These are phyloP conservation scores for Henricia sp. DNA, from an alignment of 53 echinoderm and acorn worm genomes.

Conservation along the genomic window DNA sequence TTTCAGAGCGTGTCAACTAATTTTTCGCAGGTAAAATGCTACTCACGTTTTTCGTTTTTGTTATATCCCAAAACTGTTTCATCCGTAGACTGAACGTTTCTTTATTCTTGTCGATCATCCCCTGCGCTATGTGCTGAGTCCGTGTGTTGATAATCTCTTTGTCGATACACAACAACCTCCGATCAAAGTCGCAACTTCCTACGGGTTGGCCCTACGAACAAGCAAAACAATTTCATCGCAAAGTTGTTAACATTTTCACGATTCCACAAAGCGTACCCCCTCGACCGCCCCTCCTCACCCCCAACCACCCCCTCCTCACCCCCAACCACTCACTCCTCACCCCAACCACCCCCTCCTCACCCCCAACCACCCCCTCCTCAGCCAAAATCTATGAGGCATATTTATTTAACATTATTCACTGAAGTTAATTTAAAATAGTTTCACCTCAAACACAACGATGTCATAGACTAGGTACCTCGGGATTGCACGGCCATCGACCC, in stretches of 20 bases:
- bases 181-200: slow-evolving; percentile 86
- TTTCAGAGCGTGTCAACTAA: too few relatives aligned
- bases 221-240: neutral
- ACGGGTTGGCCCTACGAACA: slow-evolving; percentile 83
- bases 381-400: too few relatives aligned
- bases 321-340: too few relatives aligned
- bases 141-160: slow-evolving; percentile 86
- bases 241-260: neutral
- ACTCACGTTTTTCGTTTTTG: slow-evolving; percentile 79
- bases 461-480: slow-evolving; percentile 94
- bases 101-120: slow-evolving; percentile 74
- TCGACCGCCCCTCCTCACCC: too few relatives aligned
- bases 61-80: slow-evolving; percentile 97
- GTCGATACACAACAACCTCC: slow-evolving; percentile 81
- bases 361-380: too few relatives aligned
- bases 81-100: slow-evolving; percentile 86
- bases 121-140: slow-evolving; percentile 77
- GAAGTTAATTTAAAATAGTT: too few relatives aligned
- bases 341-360: too few relatives aligned
- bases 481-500: slow-evolving; percentile 66
- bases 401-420: too few relatives aligned
- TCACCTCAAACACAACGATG: slow-evolving; percentile 94
- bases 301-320: too few relatives aligned
- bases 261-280: too few relatives aligned
- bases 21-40: too few relatives aligned